Percentiles rank a stretch among this genome's conserved stretches.
Conservation (phyloP, 2,888 invertebrate genomes). For the Eristalinus aeneus region DNA sequence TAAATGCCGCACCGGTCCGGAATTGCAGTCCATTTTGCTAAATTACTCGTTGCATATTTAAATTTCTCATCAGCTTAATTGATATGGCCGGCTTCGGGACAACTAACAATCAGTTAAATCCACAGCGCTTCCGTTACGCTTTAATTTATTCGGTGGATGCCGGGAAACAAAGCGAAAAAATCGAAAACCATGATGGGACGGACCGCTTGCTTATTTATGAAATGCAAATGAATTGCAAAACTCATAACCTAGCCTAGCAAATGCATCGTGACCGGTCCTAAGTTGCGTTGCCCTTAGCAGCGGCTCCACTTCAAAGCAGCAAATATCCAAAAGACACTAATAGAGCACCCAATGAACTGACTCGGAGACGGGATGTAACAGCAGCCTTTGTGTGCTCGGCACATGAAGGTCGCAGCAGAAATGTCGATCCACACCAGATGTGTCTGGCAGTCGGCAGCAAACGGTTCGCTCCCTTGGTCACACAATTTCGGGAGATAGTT, state of each 20-base stretch:
- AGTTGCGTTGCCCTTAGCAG: neutral
- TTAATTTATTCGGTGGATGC: neutral
- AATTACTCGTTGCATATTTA: conserved; percentile 47
- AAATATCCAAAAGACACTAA: neutral
- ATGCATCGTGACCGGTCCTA: neutral
- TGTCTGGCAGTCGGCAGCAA: conserved; percentile 26
- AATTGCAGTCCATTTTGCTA: conserved; percentile 26
- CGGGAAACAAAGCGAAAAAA: neutral
- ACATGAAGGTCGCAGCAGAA: conserved; percentile 25
- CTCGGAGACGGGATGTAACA: conserved; percentile 3
- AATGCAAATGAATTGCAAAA: conserved; percentile 26
- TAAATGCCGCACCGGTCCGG: neutral
- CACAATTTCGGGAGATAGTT: conserved; percentile 32
- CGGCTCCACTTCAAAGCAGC: neutral
- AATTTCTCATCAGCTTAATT: conserved; percentile 43
- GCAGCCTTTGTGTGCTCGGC: conserved; percentile 9
- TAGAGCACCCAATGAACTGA: neutral
- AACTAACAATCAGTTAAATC: conserved; percentile 12
- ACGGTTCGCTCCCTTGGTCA: conserved; percentile 14
- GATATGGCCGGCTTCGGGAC: conserved; percentile 13
- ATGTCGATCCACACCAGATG: conserved; percentile 30
- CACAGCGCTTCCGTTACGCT: neutral
- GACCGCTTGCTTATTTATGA: conserved; percentile 3
- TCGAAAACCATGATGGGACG: neutral
- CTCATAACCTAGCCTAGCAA: neutral